Base-by-base conservation (phyloP, 1,140 invertebrate genomes). In the Nomia melanderi region DNA sequence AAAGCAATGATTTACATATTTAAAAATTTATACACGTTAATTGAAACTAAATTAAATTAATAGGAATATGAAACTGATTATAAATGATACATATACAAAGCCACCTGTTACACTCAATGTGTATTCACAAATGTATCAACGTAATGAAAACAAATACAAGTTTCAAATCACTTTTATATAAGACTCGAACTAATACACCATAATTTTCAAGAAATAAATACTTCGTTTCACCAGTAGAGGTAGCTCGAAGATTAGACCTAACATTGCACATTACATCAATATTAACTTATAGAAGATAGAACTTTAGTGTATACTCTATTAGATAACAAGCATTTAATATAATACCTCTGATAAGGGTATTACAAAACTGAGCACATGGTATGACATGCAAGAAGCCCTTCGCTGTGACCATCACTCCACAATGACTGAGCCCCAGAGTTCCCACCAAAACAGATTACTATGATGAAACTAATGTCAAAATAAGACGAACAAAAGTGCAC, bases 341-440 rank as follows among this genome's bases (percentile, higher is more conserved):
- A 60, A 76, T 60, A 69, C 64, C 65, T 69, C 64, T 57, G 31
- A 47, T 2, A 27, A 39, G 39, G n/a, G 41, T 76, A 76, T 76
- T 67, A 53, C 12, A 69, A 76, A 69, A 59, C 12, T 76, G 65
- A 69, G 31, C 41, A 76, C 73, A 76, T 50, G 54, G 65, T 76
- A 50, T 12, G 65, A 76, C 65, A 69, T 60, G 65, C 65, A 76
- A 69, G 29, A 50, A 69, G 64, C 65, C 54, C 54, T 76, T 76
- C 54, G 65, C 41, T 60, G 54, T 69, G 73, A 60, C 17, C 54
- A 69, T 60, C 31, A 31, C 23, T 47, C 20, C 73, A 50, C 47
- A 36, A 39, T 59, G 54, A 50, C 27, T 39, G 54, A 76, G 36
- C 31, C 63, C 31, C 20, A 59, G 47, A 76, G 54, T 60, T 69